These are phyloP conservation scores for Cheilosia variabilis DNA, from an alignment of 2,888 invertebrate species.

Conservation along the genomic window DNA sequence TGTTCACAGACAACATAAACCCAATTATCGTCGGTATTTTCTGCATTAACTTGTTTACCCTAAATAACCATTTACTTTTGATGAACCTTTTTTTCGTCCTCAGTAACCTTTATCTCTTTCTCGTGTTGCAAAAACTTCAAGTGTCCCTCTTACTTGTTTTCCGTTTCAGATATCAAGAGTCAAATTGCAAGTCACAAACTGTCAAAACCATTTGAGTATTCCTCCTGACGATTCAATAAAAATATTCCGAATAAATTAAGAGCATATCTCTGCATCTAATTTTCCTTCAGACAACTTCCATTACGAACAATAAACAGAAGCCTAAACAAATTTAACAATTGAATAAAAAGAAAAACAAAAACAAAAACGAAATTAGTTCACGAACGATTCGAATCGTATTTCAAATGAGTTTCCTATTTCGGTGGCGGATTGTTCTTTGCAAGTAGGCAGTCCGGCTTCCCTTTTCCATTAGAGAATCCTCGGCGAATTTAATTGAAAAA, in stretches of 20 bases:
- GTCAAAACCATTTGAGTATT: slow-evolving; percentile 1
- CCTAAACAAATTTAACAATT: slow-evolving; percentile 12
- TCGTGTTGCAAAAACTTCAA: not conserved
- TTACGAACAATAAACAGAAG: not conserved
- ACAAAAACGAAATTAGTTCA: slow-evolving; percentile 13
- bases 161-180: not conserved
- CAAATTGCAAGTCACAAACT: not conserved
- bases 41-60: no score
- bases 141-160: not conserved
- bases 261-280: not conserved
- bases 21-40: no score
- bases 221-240: not conserved
- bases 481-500: slow-evolving; percentile 32
- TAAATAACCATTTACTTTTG: no score
- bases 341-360: not conserved
- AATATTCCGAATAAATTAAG: not conserved
- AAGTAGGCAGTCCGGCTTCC: slow-evolving; percentile 21
- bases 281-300: not conserved
- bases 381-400: slow-evolving; percentile 27
- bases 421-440: not conserved
- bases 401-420: slow-evolving; percentile 24
- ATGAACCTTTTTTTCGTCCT: no score
- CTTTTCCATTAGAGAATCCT: slow-evolving; percentile 26
- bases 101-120: no score
- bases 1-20: no score